These are phyloP conservation scores for Sinocyclocheilus grahami DNA, from an alignment of 2,113 vertebrate species.

Conservation along the genomic window DNA sequence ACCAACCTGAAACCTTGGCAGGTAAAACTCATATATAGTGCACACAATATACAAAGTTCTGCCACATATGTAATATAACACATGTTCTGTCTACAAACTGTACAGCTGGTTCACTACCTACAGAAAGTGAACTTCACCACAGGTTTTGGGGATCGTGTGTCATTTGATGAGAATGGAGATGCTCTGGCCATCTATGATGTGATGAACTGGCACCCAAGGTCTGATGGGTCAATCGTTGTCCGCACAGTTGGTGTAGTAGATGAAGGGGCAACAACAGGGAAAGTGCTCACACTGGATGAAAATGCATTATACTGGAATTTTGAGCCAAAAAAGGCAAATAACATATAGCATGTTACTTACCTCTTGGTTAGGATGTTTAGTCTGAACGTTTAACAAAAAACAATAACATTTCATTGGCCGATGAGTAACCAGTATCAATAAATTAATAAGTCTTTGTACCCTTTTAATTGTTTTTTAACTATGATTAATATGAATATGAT, in stretches of 20 bases:
- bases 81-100: not conserved
- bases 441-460: not conserved
- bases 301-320: slow-evolving; percentile 70
- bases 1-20: slow-evolving; percentile 70
- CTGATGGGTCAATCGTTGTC: slow-evolving; percentile 59
- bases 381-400: not conserved
- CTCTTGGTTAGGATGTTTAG: not conserved
- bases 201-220: slow-evolving; percentile 71
- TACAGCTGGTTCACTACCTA: slow-evolving; percentile 69
- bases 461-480: not conserved
- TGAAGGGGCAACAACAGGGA: slow-evolving; percentile 51
- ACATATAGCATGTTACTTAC: not conserved
- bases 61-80: not conserved
- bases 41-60: not conserved
- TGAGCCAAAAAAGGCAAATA: slow-evolving; percentile 55
- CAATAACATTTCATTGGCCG: not conserved
- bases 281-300: slow-evolving; percentile 66
- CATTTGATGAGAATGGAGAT: slow-evolving; percentile 1
- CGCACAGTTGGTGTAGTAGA: slow-evolving; percentile 64
- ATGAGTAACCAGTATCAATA: not conserved
- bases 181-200: slow-evolving; percentile 73
- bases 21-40: slow-evolving; percentile 55
- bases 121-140: slow-evolving; percentile 70
- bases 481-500: not conserved
- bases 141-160: not conserved